Evolutionary conservation across 2,888 invertebrate species (phyloP).

Genomic region (Podabrus alpinus): DNA sequence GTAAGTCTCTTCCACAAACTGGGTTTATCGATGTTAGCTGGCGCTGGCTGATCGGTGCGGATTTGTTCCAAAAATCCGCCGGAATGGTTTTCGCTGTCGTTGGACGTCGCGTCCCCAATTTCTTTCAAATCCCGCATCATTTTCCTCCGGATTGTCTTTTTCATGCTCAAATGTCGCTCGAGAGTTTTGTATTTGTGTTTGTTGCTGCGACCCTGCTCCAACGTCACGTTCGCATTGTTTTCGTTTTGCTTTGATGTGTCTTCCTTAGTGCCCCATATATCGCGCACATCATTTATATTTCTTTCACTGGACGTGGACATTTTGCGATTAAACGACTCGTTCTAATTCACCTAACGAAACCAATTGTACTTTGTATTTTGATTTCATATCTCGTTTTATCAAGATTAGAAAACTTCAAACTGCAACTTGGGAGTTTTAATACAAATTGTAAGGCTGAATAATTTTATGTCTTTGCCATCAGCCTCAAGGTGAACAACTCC

Average conservation of each 20-base stretch:
- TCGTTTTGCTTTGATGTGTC: constrained; percentile 56
- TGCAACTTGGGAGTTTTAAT: not conserved
- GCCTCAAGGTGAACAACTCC: constrained; percentile 54
- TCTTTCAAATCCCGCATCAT: constrained; percentile 83
- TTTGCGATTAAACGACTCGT: not conserved
- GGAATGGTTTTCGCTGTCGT: constrained; percentile 43
- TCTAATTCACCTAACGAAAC: not conserved
- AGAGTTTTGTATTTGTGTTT: constrained; percentile 76
- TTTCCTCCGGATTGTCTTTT: constrained; percentile 83
- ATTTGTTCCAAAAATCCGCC: constrained; percentile 55
- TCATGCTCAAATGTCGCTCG: constrained; percentile 83
- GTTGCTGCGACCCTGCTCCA: constrained; percentile 56
- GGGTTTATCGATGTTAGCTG: constrained; percentile 55
- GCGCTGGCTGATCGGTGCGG: constrained; percentile 54
- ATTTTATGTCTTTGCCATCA: constrained; percentile 46
- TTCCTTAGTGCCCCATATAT: constrained; percentile 54
- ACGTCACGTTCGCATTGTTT: constrained; percentile 57
- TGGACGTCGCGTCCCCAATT: constrained; percentile 52
- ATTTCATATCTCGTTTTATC: constrained; percentile 25
- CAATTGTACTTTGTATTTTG: constrained; percentile 21
- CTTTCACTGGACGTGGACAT: constrained; percentile 65
- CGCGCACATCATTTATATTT: constrained; percentile 76
- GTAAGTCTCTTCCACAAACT: constrained; percentile 56
- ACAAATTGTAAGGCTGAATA: not conserved
- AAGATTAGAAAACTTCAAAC: constrained; percentile 15